A percentile compares a stretch with the other conserved stretches of the same genome.
phyloP scores from a whole-genome alignment of 2,113 vertebrate genomes.

The Antidorcas marsupialis region DNA sequence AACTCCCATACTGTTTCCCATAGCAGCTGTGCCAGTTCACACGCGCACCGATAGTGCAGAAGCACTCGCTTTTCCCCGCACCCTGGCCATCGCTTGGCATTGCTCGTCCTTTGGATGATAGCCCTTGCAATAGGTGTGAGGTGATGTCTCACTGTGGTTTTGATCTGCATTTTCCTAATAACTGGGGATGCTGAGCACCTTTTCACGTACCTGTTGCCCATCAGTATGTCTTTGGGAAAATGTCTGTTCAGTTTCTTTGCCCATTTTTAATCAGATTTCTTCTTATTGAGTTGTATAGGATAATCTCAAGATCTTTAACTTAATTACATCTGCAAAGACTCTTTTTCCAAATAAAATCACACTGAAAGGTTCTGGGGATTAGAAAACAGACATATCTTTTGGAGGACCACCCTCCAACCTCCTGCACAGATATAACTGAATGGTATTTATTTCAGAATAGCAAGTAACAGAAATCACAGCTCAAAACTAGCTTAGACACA shows the following conservation, averaged over 20 bases:
- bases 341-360: not conserved
- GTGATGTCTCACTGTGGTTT: not conserved
- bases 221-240: not conserved
- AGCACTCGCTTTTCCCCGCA: accelerated
- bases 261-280: not conserved
- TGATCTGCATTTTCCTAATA: not conserved
- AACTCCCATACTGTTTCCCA: not conserved
- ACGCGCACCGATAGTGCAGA: accelerated
- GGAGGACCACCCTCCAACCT: not conserved
- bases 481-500: not conserved
- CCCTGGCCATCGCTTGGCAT: not conserved
- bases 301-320: not conserved
- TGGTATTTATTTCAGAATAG: not conserved
- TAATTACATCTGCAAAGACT: not conserved
- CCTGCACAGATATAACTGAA: not conserved
- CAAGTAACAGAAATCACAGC: not conserved
- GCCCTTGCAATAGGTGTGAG: not conserved
- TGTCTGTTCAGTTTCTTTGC: not conserved
- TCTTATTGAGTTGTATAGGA: not conserved
- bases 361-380: not conserved
- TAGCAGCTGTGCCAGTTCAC: not conserved
- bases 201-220: not conserved
- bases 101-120: not conserved
- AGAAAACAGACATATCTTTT: not conserved
- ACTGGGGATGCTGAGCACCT: not conserved